These are phyloP conservation scores for Plebejus anna DNA, from an alignment of 2,888 invertebrate genomes.

Conservation along the genomic window DNA sequence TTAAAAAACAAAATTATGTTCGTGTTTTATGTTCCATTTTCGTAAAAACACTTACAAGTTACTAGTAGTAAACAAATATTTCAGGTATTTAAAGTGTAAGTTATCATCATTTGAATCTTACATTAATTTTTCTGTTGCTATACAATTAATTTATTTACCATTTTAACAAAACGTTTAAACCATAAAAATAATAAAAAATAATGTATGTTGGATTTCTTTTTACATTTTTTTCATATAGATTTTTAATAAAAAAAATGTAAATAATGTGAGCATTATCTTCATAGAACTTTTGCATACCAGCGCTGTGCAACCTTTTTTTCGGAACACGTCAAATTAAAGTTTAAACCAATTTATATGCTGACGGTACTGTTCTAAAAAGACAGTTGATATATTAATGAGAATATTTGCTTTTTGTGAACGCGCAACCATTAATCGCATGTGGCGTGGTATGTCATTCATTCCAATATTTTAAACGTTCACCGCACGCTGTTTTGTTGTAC, in stretches of 20 bases:
- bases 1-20: neutral
- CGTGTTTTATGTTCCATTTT: neutral
- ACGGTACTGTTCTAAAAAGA: constrained; percentile 73
- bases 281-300: neutral
- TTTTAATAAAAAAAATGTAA: too few species aligned
- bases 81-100: neutral
- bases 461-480: constrained; percentile 76
- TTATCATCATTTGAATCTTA: neutral
- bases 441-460: constrained; percentile 79
- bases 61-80: neutral
- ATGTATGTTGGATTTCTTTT: too few species aligned
- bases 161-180: too few species aligned
- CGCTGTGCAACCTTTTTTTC: constrained; percentile 3
- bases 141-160: neutral
- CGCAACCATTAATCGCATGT: constrained; percentile 74
- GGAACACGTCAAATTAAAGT: constrained; percentile 29
- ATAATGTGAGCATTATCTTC: neutral
- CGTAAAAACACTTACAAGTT: neutral
- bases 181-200: too few species aligned
- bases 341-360: constrained; percentile 46
- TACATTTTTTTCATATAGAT: too few species aligned
- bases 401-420: constrained; percentile 73
- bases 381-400: constrained; percentile 80
- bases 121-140: neutral
- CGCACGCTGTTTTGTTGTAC: constrained; percentile 70